Conservation (phyloP, 2,797 vertebrate species). For the Erpetoichthys calabaricus region DNA sequence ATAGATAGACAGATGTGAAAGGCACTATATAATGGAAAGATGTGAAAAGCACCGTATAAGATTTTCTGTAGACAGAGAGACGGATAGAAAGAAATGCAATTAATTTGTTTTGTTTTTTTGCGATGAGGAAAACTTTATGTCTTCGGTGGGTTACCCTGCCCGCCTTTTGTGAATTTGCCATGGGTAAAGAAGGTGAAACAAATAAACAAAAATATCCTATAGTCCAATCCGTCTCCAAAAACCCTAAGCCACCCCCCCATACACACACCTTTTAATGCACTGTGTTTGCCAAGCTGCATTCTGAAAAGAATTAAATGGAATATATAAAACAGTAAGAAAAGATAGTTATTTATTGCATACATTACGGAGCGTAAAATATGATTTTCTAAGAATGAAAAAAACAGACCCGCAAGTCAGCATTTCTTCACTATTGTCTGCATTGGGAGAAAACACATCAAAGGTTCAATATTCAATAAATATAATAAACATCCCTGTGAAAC, state of each 20-base stretch:
- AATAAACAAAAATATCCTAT: conserved; percentile 14
- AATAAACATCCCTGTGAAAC: conserved; percentile 91
- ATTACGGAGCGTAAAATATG: conserved; percentile 17
- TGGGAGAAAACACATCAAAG: conserved; percentile 55
- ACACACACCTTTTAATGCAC: conserved; percentile 14
- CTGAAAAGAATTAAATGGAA: conserved; percentile 7
- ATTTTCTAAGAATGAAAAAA: conserved; percentile 12
- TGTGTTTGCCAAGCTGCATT: conserved; percentile 29
- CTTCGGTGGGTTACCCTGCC: too few relatives aligned
- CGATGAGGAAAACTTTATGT: too few relatives aligned
- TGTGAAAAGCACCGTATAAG: too few relatives aligned
- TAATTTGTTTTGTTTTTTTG: too few relatives aligned
- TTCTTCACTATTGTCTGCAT: conserved; percentile 35
- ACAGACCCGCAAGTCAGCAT: conserved; percentile 38
- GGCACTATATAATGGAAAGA: too few relatives aligned
- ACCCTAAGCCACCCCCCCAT: conserved; percentile 7
- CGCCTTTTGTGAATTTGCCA: too few relatives aligned
- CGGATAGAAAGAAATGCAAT: too few relatives aligned
- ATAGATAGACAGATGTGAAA: too few relatives aligned
- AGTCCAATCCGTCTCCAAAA: conserved; percentile 2
- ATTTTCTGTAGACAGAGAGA: too few relatives aligned
- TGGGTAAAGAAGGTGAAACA: conserved; percentile 20
- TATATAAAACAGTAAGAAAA: conserved; percentile 27
- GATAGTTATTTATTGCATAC: conserved; percentile 60
- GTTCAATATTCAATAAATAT: conserved; percentile 85